Base-by-base conservation (phyloP, 2,888 invertebrate species). In the Ischnura elegans region DNA sequence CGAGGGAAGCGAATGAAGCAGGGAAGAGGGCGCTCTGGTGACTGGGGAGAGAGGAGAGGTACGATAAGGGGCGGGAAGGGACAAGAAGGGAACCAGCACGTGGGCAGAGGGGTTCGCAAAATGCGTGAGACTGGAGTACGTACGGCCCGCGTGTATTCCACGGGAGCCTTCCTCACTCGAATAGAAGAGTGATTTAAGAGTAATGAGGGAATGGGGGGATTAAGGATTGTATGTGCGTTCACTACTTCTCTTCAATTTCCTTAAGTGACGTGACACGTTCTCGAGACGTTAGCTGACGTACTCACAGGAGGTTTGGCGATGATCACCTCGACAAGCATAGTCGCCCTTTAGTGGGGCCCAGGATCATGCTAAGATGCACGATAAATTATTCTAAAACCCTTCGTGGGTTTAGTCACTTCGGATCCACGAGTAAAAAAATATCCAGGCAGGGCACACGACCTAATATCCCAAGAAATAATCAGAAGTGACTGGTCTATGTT, bases 221-320 rank as follows among this genome's bases (percentile, higher is more conserved):
- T 29, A 10, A 36, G 29, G 51, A n/a, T n/a, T n/a, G n/a, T n/a
- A 21, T 25, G 19, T 21, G 16, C 21, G 10, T 36, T 29, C 76
- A 76, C 76, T 8, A 36, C 76, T 76, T 76, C 0, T 76, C 36
- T 76, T 51, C 76, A 13, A 51, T 51, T 51, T 36, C n/a, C 51
- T 55, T 90, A 90, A 43, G 90, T 90, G 90, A 90, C 43, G 90
- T 42, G 90, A 90, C 61, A 90, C 90, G 90, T 66, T 66, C 61
- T 43, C 51, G 90, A 90, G n/a, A 61, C 90, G 87, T 87, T 25
- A 13, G 43, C n/a, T 25, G 66, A 61, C 90, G 61, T 43, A 25
- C 36, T 42, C 55, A 87, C 87, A 8, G 25, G n/a, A 61, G 21
- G n/a, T 19, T 66, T 61, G 61, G 90, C 43, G 43, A 21, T 43